Evolutionary conservation across 2,113 vertebrate species (phyloP).

Genomic region (Pseudonaja textilis): DNA sequence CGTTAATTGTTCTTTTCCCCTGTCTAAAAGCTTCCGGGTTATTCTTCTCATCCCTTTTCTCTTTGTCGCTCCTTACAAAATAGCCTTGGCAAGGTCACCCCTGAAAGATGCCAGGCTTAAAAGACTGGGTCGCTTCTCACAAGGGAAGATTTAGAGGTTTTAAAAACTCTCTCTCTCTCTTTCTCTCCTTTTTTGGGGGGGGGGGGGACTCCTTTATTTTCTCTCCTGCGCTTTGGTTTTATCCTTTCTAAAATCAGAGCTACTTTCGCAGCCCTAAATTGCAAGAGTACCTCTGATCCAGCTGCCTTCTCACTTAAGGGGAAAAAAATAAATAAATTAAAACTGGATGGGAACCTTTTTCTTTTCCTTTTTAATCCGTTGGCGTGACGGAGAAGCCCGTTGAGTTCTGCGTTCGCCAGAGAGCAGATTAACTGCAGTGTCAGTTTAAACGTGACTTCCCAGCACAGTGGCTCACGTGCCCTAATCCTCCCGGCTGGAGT

Average conservation of each 20-base stretch:
- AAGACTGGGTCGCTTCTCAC: background rate
- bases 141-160: background rate
- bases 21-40: background rate
- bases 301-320: fast-evolving
- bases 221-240: background rate
- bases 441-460: constrained; percentile 30
- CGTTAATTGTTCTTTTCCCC: background rate
- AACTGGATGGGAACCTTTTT: constrained; percentile 20
- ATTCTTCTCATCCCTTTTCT: background rate
- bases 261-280: background rate
- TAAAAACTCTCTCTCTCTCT: background rate
- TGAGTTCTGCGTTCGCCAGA: constrained; percentile 34
- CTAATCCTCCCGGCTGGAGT: background rate
- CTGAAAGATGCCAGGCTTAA: background rate
- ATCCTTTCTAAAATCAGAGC: background rate
- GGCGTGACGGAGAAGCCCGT: constrained; percentile 25
- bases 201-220: background rate
- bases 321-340: background rate
- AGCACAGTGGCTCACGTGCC: constrained; percentile 9
- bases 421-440: background rate
- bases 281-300: background rate
- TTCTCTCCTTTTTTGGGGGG: background rate
- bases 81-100: no score
- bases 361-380: constrained; percentile 42
- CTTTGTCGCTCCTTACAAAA: background rate